Evolutionary conservation across 1,140 invertebrate species (phyloP).

Genomic region (Drosophila kurseongensis): DNA sequence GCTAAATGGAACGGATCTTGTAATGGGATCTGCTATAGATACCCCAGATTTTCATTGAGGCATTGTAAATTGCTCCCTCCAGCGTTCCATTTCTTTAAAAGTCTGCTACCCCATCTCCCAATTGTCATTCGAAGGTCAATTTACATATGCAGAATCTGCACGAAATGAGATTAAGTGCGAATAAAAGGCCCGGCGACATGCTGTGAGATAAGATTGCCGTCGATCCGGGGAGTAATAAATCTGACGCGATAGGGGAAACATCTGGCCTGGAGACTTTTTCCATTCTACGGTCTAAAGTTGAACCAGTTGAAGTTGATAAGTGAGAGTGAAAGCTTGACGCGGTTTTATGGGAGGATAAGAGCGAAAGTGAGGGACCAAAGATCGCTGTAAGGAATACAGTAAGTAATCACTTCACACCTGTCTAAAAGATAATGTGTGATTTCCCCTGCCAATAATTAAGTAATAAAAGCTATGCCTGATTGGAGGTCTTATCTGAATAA

Average conservation of each 20-base stretch:
- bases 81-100: conserved; percentile 13
- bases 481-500: not conserved
- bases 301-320: not conserved
- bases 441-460: not conserved
- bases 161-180: conserved; percentile 40
- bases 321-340: conserved; percentile 24
- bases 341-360: conserved; percentile 1
- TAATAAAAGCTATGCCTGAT: not conserved
- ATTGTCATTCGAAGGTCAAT: conserved; percentile 41
- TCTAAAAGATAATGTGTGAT: not conserved
- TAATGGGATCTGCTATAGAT: conserved; percentile 1
- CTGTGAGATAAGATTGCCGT: conserved; percentile 28
- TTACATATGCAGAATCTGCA: conserved; percentile 35
- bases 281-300: conserved; percentile 4
- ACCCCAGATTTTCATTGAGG: conserved; percentile 5
- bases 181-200: conserved; percentile 17
- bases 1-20: conserved; percentile 6
- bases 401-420: too few relatives aligned
- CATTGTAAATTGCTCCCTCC: conserved; percentile 3
- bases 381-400: not conserved
- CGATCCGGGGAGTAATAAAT: conserved; percentile 19
- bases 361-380: not conserved
- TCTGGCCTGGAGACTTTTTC: conserved; percentile 14
- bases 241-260: conserved; percentile 12
- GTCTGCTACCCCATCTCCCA: not conserved